Evolutionary conservation across 2,888 invertebrate genomes (phyloP), one percentile per base, ranked within the genome.

Genomic region (Morpho achilles): DNA sequence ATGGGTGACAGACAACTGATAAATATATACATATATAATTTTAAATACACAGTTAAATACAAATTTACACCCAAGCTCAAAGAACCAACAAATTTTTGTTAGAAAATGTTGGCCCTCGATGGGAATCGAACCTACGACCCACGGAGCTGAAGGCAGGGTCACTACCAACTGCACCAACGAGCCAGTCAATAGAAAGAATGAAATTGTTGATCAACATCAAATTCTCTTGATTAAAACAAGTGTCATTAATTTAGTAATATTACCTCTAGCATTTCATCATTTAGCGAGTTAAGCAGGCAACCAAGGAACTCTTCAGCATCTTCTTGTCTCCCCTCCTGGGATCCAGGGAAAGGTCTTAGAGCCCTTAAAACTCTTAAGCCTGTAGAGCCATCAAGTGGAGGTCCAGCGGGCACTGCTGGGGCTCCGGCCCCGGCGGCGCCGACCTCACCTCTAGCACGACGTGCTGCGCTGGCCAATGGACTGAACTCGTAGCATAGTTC

Each of bases 301-400:
- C 97, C 96, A 2, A 99, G 92, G 86, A 99, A 98, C 80, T 99
- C 99, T 82, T 99, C 99, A 0, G 99, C 99, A 86, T 99, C 99
- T 79, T 99, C 98, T 82, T 99, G 99, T 22, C 97, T 92, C 0
- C 98, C 98, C 80, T 97, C 97, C 55, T 96, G 95, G 16, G 86
- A 85, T 65, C 89, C 91, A 9, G 84, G 82, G 81, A 89, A 89
- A 69, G 94, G 93, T 2, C 95, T 92, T 44, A 95, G 93, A 49
- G 95, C 95, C 64, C 95, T 93, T 73, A 98, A 91, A 87, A 98
- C 94, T 65, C 95, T 95, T 74, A 97, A 96, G 10, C 98, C 95
- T 68, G 95, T 95, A 55, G 93, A 92, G n/a, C 98, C 97, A 78
- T 98, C 98, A 68, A 98, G 96, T 48, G 97, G 94, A n/a, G 94